Evolutionary conservation across 2,113 vertebrate genomes (phyloP).

Genomic region (Corydoras sp.): DNA sequence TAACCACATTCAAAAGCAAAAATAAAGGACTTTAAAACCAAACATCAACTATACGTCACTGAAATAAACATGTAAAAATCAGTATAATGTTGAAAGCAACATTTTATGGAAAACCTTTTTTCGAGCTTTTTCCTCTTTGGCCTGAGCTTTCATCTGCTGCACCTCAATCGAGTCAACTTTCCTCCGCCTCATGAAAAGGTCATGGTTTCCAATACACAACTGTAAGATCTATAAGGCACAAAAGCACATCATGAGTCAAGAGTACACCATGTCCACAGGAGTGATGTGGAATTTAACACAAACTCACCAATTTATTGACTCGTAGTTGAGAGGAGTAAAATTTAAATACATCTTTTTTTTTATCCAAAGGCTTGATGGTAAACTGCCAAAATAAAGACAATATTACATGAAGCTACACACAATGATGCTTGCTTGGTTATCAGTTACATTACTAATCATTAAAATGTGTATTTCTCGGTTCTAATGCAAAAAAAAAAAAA

Average conservation of each 20-base stretch:
- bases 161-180: conserved; percentile 88
- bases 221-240: conserved; percentile 71
- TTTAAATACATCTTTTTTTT: conserved; percentile 89
- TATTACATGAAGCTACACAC: background rate
- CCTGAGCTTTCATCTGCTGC: conserved; percentile 89
- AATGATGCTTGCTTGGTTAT: background rate
- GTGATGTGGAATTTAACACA: too few species aligned
- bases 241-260: background rate
- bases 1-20: conserved; percentile 30
- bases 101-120: too few species aligned
- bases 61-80: background rate
- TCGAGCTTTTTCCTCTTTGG: conserved; percentile 80
- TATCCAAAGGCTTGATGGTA: conserved; percentile 86
- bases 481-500: too few species aligned
- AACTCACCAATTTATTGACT: conserved; percentile 83
- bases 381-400: conserved; percentile 58
- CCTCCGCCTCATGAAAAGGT: conserved; percentile 84
- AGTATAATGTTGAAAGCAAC: too few species aligned
- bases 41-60: background rate
- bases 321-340: conserved; percentile 86
- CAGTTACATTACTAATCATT: too few species aligned
- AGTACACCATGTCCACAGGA: background rate
- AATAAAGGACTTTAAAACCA: background rate
- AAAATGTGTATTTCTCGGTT: too few species aligned
- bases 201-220: conserved; percentile 85